Percentiles rank a stretch among this genome's conserved stretches.
These are phyloP conservation scores for Vesta saturnalis DNA, from an alignment of 2,888 invertebrate genomes.

Conservation along the genomic window DNA sequence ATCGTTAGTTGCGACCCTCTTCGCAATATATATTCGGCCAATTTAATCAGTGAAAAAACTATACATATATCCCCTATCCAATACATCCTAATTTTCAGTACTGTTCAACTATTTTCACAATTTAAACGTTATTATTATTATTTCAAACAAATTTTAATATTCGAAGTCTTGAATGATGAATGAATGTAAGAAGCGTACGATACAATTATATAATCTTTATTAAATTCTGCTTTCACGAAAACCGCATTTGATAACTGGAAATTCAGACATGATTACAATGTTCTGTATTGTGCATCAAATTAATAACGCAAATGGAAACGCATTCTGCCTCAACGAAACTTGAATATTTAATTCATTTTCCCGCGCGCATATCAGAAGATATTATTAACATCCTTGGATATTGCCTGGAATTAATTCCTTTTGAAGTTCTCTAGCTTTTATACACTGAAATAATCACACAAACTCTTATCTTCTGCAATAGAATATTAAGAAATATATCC, in stretches of 20 bases:
- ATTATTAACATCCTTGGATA: slow-evolving; percentile 30
- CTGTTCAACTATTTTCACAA: neutral
- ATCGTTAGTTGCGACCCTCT: slow-evolving; percentile 34
- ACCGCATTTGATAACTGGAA: slow-evolving; percentile 27
- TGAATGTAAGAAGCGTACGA: slow-evolving; percentile 19
- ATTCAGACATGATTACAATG: slow-evolving; percentile 32
- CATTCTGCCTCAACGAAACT: slow-evolving; percentile 30
- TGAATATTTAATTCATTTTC: slow-evolving; percentile 31
- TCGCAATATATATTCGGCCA: slow-evolving; percentile 19
- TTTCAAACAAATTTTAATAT: slow-evolving; percentile 27
- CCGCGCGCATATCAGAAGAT: slow-evolving; percentile 23
- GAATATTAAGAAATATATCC: slow-evolving; percentile 16
- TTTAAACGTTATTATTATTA: too few species aligned
- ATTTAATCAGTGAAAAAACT: slow-evolving; percentile 31
- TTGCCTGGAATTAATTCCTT: slow-evolving; percentile 20
- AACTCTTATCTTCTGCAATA: slow-evolving; percentile 5
- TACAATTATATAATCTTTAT: slow-evolving; percentile 35
- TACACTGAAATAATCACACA: slow-evolving; percentile 11
- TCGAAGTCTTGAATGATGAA: slow-evolving; percentile 15
- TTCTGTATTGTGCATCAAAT: slow-evolving; percentile 32
- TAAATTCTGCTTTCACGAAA: slow-evolving; percentile 27
- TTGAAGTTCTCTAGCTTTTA: slow-evolving; percentile 14
- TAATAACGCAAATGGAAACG: slow-evolving; percentile 37
- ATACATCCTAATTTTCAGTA: slow-evolving; percentile 25
- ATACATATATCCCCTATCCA: slow-evolving; percentile 7